Evolutionary conservation across 1,140 invertebrate genomes (phyloP).

Genomic region (Drosophila navojoa): DNA sequence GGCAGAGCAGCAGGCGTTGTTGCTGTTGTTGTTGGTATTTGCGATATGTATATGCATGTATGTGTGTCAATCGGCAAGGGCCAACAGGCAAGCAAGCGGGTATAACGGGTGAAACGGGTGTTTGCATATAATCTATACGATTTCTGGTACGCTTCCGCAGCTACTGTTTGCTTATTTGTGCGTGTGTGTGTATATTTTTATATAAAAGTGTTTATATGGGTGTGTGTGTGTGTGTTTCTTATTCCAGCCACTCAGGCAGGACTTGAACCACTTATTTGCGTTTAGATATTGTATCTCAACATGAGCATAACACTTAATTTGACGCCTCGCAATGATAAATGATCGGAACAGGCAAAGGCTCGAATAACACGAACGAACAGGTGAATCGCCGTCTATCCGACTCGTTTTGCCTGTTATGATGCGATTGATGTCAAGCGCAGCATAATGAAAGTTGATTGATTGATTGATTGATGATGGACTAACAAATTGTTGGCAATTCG

Average conservation of each 20-base stretch:
- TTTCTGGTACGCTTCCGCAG: slow-evolving; percentile 16
- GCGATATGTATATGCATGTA: slow-evolving; percentile 18
- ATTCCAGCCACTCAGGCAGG: slow-evolving; percentile 1
- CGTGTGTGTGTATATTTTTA: neutral
- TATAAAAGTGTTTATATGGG: neutral
- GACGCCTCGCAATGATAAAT: slow-evolving; percentile 51
- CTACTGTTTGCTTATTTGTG: neutral
- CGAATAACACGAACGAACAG: slow-evolving; percentile 32
- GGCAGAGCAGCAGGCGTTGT: slow-evolving; percentile 8
- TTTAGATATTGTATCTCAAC: slow-evolving; percentile 46
- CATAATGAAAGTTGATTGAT: slow-evolving; percentile 9
- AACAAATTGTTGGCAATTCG: neutral
- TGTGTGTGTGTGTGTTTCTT: slow-evolving; percentile 10
- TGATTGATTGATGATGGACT: slow-evolving; percentile 20
- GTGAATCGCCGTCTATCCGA: slow-evolving; percentile 1
- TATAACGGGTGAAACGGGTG: neutral
- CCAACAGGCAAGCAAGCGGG: neutral
- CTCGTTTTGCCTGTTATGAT: neutral
- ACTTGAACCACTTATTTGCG: slow-evolving; percentile 10
- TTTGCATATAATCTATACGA: slow-evolving; percentile 6
- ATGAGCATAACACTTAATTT: slow-evolving; percentile 48
- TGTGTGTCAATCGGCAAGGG: slow-evolving; percentile 3
- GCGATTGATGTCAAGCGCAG: neutral
- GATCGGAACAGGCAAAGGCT: slow-evolving; percentile 13
- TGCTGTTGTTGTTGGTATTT: slow-evolving; percentile 13